phyloP scores from a whole-genome alignment of 2,113 vertebrate species.

The Sapajus apella region DNA sequence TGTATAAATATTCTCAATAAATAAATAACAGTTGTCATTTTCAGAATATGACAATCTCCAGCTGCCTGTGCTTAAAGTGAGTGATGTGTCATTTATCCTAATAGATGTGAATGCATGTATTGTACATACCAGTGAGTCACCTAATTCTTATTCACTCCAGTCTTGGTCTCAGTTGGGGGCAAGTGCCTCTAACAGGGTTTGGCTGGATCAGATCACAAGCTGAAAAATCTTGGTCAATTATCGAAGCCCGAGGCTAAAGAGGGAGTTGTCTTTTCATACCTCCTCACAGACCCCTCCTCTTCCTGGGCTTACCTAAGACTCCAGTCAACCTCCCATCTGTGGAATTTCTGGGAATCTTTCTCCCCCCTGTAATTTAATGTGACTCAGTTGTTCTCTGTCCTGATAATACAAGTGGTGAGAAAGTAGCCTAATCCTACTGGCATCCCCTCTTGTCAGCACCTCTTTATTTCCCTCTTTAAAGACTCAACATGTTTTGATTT shows the following conservation, averaged over 20 bases:
- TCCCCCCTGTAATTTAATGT: conserved; percentile 88
- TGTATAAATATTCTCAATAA: conserved; percentile 89
- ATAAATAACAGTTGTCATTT: conserved; percentile 91
- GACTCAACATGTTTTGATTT: conserved; percentile 91
- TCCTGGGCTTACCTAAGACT: conserved; percentile 78
- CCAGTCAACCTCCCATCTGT: conserved; percentile 82
- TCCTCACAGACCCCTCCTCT: conserved; percentile 79
- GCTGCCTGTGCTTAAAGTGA: conserved; percentile 87
- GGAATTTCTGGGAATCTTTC: conserved; percentile 88
- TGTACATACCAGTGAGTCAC: conserved; percentile 83
- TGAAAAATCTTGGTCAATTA: conserved; percentile 88
- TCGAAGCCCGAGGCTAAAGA: conserved; percentile 84
- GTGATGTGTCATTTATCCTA: conserved; percentile 87
- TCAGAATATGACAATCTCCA: conserved; percentile 89
- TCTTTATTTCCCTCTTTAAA: conserved; percentile 88
- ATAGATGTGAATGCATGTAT: conserved; percentile 86
- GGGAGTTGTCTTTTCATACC: conserved; percentile 81
- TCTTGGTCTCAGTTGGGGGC: conserved; percentile 87
- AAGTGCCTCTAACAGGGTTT: conserved; percentile 87
- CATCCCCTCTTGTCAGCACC: conserved; percentile 88
- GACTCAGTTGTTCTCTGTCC: conserved; percentile 84
- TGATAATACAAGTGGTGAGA: conserved; percentile 85
- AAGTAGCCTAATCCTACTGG: conserved; percentile 87
- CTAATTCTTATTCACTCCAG: conserved; percentile 88
- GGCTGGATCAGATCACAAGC: conserved; percentile 89